Conservation (phyloP, 2,113 vertebrate genomes). For the Campylorhamphus procurvoides region DNA sequence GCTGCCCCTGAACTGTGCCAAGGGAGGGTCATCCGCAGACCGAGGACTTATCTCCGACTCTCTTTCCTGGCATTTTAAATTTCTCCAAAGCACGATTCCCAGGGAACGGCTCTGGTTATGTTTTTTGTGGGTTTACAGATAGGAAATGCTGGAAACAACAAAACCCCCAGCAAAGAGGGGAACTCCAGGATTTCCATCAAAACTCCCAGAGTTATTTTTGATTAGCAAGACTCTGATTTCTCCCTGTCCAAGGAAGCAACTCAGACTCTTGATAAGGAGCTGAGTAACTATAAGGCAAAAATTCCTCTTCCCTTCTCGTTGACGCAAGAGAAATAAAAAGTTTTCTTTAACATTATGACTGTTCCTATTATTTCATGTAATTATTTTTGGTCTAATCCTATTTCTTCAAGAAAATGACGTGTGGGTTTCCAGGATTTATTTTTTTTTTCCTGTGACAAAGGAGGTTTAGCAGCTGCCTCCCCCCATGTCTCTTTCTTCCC, state of each 20-base stretch:
- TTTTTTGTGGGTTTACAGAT: background rate
- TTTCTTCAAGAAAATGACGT: background rate
- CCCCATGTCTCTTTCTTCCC: background rate
- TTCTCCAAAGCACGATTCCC: fast-evolving
- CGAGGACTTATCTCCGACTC: background rate
- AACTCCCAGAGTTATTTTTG: background rate
- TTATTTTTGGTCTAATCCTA: background rate
- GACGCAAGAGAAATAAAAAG: background rate
- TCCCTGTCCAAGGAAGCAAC: background rate
- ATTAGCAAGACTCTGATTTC: background rate
- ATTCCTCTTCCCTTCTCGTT: background rate
- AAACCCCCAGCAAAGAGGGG: background rate
- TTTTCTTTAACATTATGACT: background rate
- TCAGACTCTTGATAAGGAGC: slow-evolving; percentile 15
- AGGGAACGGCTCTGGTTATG: background rate
- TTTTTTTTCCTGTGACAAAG: background rate
- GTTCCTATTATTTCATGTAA: background rate
- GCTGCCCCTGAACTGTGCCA: background rate
- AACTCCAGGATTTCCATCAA: background rate
- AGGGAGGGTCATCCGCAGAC: background rate
- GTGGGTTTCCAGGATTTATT: background rate
- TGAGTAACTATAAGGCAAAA: background rate
- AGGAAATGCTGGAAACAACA: background rate
- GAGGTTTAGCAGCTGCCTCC: background rate
- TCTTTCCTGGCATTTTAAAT: background rate